Base-by-base conservation (phyloP, 2,113 vertebrate genomes). In the Scomber colias region DNA sequence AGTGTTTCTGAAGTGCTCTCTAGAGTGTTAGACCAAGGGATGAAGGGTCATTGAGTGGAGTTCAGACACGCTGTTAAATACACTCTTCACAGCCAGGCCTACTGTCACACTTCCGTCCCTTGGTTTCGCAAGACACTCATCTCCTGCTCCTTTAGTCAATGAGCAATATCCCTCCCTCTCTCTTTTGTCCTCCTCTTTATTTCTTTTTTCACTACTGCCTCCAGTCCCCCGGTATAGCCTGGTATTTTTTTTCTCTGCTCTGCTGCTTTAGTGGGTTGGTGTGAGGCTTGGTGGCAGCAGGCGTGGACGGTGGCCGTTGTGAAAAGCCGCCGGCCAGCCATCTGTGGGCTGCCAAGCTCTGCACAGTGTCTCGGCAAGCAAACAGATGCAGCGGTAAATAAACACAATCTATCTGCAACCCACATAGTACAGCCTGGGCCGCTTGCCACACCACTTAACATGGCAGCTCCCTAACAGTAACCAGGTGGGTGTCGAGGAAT, bases 321-420 rank as follows among this genome's bases (percentile, higher is more conserved):
- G 17, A 53, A 65, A 66, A 69, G 77, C 86, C 35, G 59, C 63
- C n/a, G 49, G 81, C 51, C 62, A 27, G 75, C 89, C 92, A 92
- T 92, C 88, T 91, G 92, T 50, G 50, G n/a, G 60, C 83, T 65
- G 75, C 83, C 77, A 74, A 74, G 84, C 82, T 71, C 74, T 55
- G 45, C 79, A 44, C 62, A 40, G 54, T n/a, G 75, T 69, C 71
- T 75, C 83, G 61, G 53, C 59, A 72, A 75, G 50, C 44, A 79
- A 88, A 90, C 93, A 94, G 93, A 93, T 91, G 91, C 88, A 71
- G 71, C 11, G 11, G 75, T 86, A 91, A 89, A 94, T 90, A 92
- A 89, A 90, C 88, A 82, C 86, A 19, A 94, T 92, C 75, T 89
- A 88, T 93, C 84, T 87, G 65, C 27, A 57, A 59, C 21, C 72